A percentile compares a stretch with the other conserved stretches of the same genome.
These are phyloP conservation scores for Clamator glandarius DNA, from an alignment of 2,797 vertebrate genomes.

Conservation along the genomic window DNA sequence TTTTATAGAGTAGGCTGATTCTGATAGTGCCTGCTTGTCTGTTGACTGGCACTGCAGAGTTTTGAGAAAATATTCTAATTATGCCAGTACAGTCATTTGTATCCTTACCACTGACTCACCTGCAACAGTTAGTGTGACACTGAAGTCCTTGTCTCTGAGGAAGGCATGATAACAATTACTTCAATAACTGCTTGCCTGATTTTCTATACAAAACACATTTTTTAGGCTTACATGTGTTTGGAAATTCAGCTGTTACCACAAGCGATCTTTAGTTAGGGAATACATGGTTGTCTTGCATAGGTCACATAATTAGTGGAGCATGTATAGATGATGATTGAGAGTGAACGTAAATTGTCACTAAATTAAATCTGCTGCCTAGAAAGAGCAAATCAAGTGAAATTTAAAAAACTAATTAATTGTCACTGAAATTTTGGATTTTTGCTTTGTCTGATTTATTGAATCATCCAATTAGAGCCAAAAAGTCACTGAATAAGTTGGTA, in stretches of 20 bases:
- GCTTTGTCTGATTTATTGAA: background rate
- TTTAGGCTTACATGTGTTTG: background rate
- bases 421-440: background rate
- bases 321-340: background rate
- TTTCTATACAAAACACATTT: background rate
- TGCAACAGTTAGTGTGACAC: rapidly evolving
- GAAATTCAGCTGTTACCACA: background rate
- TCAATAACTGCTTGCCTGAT: background rate
- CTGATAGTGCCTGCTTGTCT: background rate
- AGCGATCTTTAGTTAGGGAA: background rate
- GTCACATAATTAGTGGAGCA: background rate
- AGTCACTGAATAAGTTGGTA: background rate
- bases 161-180: rapidly evolving
- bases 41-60: background rate
- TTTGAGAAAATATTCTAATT: background rate
- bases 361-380: background rate
- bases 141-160: background rate
- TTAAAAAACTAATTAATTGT: background rate
- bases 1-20: background rate
- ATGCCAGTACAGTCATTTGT: background rate
- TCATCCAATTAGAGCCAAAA: background rate
- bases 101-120: background rate
- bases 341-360: background rate
- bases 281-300: background rate
- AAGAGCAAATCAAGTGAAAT: background rate